phyloP scores from a whole-genome alignment of 2,888 invertebrate genomes.

The Phengaris arion region DNA sequence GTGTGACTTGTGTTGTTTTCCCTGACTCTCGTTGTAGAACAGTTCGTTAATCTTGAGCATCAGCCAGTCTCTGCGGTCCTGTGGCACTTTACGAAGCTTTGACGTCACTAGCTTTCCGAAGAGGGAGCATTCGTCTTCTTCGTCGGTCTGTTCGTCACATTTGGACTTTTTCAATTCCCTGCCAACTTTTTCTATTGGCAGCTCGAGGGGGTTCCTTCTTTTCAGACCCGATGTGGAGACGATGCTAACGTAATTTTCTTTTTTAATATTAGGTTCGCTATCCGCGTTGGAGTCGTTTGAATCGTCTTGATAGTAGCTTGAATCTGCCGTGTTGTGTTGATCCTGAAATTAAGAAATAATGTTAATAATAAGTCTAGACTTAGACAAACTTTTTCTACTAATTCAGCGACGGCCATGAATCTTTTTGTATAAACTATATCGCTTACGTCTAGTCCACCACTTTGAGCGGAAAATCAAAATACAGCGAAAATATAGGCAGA shows the following conservation, averaged over 20 bases:
- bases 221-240: not conserved
- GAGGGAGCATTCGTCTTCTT: not conserved
- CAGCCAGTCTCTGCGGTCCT: constrained; percentile 2
- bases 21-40: not conserved
- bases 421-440: too few species aligned
- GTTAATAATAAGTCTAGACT: too few species aligned
- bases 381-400: too few species aligned
- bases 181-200: not conserved
- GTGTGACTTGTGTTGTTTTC: not conserved
- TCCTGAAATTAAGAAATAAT: not conserved
- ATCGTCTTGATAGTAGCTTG: not conserved
- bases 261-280: not conserved
- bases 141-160: not conserved
- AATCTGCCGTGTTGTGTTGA: not conserved
- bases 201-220: not conserved
- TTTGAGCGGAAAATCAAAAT: too few species aligned
- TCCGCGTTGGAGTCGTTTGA: not conserved
- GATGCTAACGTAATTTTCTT: not conserved
- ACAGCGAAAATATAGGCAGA: too few species aligned
- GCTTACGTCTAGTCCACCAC: too few species aligned
- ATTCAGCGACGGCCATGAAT: too few species aligned
- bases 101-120: constrained; percentile 9
- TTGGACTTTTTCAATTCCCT: not conserved
- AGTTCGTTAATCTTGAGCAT: constrained; percentile 8
- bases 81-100: not conserved